Evolutionary conservation across 2,888 invertebrate genomes (phyloP).

Genomic region (Chrysina gloriosa): DNA sequence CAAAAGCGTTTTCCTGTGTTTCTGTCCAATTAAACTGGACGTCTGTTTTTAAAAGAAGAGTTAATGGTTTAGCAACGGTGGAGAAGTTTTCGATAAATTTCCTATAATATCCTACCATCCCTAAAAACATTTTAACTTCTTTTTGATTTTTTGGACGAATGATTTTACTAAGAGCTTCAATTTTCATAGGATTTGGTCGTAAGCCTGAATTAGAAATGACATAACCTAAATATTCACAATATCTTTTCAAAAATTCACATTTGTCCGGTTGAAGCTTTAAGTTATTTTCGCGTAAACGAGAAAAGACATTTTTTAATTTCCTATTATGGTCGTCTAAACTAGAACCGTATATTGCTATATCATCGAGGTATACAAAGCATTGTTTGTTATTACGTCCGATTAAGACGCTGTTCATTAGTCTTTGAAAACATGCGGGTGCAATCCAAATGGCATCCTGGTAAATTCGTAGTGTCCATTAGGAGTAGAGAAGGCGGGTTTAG

Average conservation of each 20-base stretch:
- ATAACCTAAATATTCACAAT: slow-evolving; percentile 15
- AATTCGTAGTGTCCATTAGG: slow-evolving; percentile 50
- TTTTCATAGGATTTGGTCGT: slow-evolving; percentile 24
- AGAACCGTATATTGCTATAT: slow-evolving; percentile 53
- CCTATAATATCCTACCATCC: slow-evolving; percentile 27
- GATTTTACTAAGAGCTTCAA: slow-evolving; percentile 16
- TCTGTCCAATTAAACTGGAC: slow-evolving; percentile 7
- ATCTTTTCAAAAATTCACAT: slow-evolving; percentile 13
- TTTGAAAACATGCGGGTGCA: slow-evolving; percentile 54
- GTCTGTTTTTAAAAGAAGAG: slow-evolving; percentile 41
- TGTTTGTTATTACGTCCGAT: slow-evolving; percentile 48
- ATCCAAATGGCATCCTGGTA: slow-evolving; percentile 51
- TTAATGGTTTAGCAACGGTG: slow-evolving; percentile 46
- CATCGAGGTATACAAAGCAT: slow-evolving; percentile 59
- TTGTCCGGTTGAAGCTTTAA: slow-evolving; percentile 27
- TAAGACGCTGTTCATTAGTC: slow-evolving; percentile 53
- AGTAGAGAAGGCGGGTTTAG: slow-evolving; percentile 50
- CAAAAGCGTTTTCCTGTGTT: slow-evolving; percentile 11
- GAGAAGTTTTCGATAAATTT: slow-evolving; percentile 33
- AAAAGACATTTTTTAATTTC: slow-evolving; percentile 41
- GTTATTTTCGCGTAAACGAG: background rate
- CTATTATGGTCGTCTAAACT: slow-evolving; percentile 50
- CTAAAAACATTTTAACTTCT: slow-evolving; percentile 18
- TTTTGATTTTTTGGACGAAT: background rate
- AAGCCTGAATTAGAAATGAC: slow-evolving; percentile 1